Conservation (phyloP, 92 coral and sea anemone species). For the Hydrozoanthus gracilis region DNA sequence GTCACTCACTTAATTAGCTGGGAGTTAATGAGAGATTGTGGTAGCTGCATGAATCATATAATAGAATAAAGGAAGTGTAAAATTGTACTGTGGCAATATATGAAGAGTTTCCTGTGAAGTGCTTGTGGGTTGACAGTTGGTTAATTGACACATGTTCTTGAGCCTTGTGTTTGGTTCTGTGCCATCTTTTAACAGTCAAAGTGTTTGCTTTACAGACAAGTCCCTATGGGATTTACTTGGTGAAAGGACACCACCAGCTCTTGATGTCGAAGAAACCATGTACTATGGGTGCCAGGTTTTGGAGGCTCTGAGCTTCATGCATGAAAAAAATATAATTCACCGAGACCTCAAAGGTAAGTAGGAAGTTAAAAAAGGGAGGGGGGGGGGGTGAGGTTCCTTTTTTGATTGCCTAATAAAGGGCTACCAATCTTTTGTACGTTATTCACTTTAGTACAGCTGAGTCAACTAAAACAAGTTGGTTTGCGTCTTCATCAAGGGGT, state of each 20-base stretch:
- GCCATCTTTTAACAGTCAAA: neutral
- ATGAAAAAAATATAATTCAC: conserved; percentile 70
- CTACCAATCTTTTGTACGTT: no score
- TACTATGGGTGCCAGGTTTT: conserved; percentile 74
- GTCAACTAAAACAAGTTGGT: no score
- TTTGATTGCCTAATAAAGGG: no score
- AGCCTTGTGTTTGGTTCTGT: neutral
- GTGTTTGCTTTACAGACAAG: conserved; percentile 37
- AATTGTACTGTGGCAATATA: no score
- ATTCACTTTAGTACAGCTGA: no score
- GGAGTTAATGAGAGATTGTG: no score
- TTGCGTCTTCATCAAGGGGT: no score
- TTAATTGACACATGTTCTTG: neutral
- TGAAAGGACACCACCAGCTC: neutral
- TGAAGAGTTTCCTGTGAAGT: no score
- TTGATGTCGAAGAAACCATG: conserved; percentile 70
- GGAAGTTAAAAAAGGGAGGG: neutral
- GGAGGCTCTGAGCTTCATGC: conserved; percentile 70
- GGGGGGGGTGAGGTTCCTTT: no score
- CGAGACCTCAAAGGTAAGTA: conserved; percentile 84
- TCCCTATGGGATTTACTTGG: conserved; percentile 49
- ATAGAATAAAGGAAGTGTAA: no score
- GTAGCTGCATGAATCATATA: no score
- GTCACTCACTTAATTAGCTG: no score
- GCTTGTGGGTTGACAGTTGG: neutral